Conservation (phyloP, 2,888 invertebrate genomes). For the Meiosimyza decipiens region DNA sequence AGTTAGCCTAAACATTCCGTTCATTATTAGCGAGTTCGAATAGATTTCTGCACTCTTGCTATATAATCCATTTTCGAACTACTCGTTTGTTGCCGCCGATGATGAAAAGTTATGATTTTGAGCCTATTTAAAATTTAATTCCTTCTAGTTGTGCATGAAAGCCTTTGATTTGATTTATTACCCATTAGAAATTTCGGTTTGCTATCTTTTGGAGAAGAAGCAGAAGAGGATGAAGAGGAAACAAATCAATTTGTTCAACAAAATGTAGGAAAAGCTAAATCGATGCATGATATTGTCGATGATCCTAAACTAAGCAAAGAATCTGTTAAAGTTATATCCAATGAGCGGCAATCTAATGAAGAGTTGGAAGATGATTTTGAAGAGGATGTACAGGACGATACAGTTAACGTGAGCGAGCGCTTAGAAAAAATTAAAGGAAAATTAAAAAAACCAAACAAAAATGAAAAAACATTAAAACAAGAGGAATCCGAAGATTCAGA, state of each 20-base stretch:
- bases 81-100: too few relatives aligned
- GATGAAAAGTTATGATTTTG: too few relatives aligned
- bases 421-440: constrained; percentile 67
- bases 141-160: background rate
- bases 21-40: too few relatives aligned
- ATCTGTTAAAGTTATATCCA: constrained; percentile 65
- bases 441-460: constrained; percentile 53
- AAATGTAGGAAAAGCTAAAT: constrained; percentile 87
- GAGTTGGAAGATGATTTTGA: constrained; percentile 48
- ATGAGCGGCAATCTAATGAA: constrained; percentile 15
- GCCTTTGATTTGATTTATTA: constrained; percentile 7
- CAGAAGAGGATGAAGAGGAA: constrained; percentile 95
- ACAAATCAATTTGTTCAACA: constrained; percentile 74
- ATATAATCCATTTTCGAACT: too few relatives aligned
- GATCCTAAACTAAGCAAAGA: constrained; percentile 90
- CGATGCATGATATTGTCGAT: constrained; percentile 90
- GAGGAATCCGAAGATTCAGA: constrained; percentile 65
- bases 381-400: constrained; percentile 61
- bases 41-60: too few relatives aligned
- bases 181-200: constrained; percentile 87
- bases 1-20: too few relatives aligned
- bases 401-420: constrained; percentile 48
- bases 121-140: too few relatives aligned
- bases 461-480: background rate
- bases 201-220: constrained; percentile 95